Conservation (phyloP, 2,888 invertebrate species). For the Mimachlamys varia region DNA sequence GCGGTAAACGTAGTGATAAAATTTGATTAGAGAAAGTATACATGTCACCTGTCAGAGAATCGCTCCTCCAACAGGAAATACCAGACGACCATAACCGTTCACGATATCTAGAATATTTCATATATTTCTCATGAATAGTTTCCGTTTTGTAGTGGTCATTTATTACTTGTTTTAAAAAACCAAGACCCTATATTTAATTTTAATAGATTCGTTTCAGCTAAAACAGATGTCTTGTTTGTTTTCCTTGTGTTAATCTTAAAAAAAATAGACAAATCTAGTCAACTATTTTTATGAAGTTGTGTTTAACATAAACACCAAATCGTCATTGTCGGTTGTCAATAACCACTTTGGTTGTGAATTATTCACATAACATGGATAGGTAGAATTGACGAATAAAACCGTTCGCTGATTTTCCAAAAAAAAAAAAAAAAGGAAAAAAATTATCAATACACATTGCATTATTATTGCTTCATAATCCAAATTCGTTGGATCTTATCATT, state of each 20-base stretch:
- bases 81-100: not conserved
- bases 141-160: not conserved
- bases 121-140: conserved; percentile 17
- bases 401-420: no score
- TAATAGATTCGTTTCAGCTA: not conserved
- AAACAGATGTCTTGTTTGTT: not conserved
- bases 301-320: not conserved
- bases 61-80: conserved; percentile 36
- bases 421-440: no score
- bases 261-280: not conserved
- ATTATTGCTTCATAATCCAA: no score
- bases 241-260: not conserved
- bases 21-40: conserved; percentile 41
- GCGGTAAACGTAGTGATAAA: conserved; percentile 28
- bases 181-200: not conserved
- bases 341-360: no score
- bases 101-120: not conserved
- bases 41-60: conserved; percentile 39
- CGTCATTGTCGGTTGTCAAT: no score
- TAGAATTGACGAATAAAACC: no score
- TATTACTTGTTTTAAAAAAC: not conserved
- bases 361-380: no score
- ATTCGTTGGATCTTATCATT: no score
- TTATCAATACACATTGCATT: no score
- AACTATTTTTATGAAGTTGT: not conserved